Percentiles rank a stretch among this genome's conserved stretches.
Evolutionary conservation across 2,797 vertebrate species (phyloP).

Genomic region (Lacerta viridis): DNA sequence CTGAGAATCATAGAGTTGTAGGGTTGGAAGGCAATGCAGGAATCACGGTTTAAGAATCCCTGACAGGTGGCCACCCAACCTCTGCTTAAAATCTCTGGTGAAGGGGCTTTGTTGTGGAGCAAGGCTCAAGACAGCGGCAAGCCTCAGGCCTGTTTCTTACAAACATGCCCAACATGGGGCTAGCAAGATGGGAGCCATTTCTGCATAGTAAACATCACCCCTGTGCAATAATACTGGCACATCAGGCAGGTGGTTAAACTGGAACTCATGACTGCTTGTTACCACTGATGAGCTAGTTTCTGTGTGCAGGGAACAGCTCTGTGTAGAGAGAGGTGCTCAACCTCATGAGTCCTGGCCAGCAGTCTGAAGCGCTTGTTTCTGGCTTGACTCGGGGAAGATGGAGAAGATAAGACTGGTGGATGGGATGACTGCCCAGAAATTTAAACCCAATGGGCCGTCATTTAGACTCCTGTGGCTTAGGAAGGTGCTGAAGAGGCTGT

Average conservation of each 20-base stretch:
- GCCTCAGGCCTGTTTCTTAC: not conserved
- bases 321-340: not conserved
- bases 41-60: no score
- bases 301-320: not conserved
- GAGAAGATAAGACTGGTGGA: not conserved
- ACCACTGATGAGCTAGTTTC: no score
- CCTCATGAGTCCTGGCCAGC: not conserved
- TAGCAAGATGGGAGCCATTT: no score
- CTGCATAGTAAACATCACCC: no score
- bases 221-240: not conserved
- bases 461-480: not conserved
- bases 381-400: not conserved
- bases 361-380: not conserved
- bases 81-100: not conserved
- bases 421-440: not conserved
- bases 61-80: not conserved
- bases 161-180: not conserved
- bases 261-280: not conserved
- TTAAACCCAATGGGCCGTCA: not conserved
- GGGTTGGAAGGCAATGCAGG: no score
- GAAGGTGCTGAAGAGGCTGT: not conserved
- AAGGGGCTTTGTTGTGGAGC: not conserved
- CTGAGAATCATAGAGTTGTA: no score
- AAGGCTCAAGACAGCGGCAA: rapidly evolving
- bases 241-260: not conserved